Conservation (phyloP, 2,113 vertebrate species). For the Anolis sagrei region DNA sequence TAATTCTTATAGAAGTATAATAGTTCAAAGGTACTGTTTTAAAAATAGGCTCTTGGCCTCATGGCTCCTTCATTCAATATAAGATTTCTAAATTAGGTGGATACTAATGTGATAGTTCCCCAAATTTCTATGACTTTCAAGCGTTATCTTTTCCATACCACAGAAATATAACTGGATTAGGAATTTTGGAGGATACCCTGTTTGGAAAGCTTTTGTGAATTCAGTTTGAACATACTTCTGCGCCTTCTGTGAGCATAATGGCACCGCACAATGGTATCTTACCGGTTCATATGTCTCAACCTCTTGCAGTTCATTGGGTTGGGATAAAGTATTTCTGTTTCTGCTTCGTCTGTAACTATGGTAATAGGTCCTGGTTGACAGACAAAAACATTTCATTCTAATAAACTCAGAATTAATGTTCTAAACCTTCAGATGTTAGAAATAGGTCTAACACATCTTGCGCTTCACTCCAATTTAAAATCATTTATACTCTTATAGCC, state of each 20-base stretch:
- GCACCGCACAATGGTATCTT: slow-evolving; percentile 33
- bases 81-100: too few species aligned
- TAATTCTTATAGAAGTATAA: too few species aligned
- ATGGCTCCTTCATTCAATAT: too few species aligned
- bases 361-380: slow-evolving; percentile 76
- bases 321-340: slow-evolving; percentile 92
- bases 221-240: not conserved
- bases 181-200: too few species aligned
- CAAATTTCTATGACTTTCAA: too few species aligned
- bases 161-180: too few species aligned
- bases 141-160: too few species aligned
- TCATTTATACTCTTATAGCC: not conserved
- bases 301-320: slow-evolving; percentile 85
- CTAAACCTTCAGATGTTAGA: not conserved
- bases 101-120: too few species aligned
- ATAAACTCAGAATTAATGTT: not conserved
- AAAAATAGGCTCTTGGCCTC: too few species aligned
- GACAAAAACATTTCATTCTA: not conserved
- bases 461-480: slow-evolving; percentile 37
- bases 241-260: not conserved
- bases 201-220: not conserved
- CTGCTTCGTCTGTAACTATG: slow-evolving; percentile 85
- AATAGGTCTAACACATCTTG: slow-evolving; percentile 16
- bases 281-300: slow-evolving; percentile 83
- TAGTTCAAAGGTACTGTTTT: too few species aligned